Evolutionary conservation across 2,113 vertebrate genomes (phyloP), one percentile per base, ranked within the genome.

Genomic region (Aphyosemion australe): DNA sequence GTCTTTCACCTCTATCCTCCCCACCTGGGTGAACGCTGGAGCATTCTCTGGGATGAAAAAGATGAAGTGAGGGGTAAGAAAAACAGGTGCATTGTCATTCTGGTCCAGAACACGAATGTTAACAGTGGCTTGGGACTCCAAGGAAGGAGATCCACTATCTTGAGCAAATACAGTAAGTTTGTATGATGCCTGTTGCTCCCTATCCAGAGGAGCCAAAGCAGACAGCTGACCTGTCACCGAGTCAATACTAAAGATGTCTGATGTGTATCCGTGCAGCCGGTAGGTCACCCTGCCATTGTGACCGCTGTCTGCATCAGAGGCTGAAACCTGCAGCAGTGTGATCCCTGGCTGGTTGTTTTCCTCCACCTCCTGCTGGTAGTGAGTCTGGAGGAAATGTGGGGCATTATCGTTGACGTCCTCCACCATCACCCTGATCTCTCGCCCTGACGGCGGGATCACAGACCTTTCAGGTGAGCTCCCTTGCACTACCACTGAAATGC

Each of bases 81-180:
- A 93, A 53, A 75, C 57, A 7, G 92, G 93, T 9, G 73, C 64
- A 69, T 94, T 93, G 75, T 94, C 93, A 81, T 94, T 94, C 80
- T 87, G 84, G 74, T 93, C 93, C 58, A 90, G 72, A 47, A 94
- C 79, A 6, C 37, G 67, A 52, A 93, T 61, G 2, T 60, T 66
- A 18, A 94, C 69, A 1, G 69, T 84, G 31, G 79, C 72, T 6
- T 39, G 47, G 0, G 85, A 82, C 56, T 92, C 87, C 63, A 90
- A 53, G 5, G 83, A 62, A 65, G 92, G 91, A 39, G 74, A 72
- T 49, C 92, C 93, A 0, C 79, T 75, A 68, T 94, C 93, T 65
- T 8, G 77, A 56, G 91, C 93, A 52, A 86, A 72, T 74, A 94
- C 84, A 0, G 67, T 89, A 50, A 94, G 41, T 8, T n/a, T 73